Evolutionary conservation across 2,888 invertebrate species (phyloP), one percentile per base, ranked within the genome.

Genomic region (Eucriotettix oculatus): DNA sequence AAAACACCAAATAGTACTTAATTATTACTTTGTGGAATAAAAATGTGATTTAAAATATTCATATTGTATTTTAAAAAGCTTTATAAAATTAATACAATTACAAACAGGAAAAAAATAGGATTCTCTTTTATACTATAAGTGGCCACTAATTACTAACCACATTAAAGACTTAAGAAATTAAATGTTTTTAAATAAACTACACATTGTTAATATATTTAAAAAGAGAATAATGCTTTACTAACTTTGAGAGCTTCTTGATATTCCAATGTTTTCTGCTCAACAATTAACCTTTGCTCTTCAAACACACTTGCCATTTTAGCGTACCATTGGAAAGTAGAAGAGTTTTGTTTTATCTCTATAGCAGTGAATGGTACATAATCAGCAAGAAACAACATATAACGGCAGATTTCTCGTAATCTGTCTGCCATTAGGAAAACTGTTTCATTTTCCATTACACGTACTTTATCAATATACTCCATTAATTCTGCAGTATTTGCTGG

Each of bases 331-430:
- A 90, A 92, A 0, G 90, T 85, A 66, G 86, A 86, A 66, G 88
- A 89, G 70, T 94, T 95, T 52, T 89, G 86, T 68, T 93, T 89
- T 69, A 95, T 85, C 74, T 96, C 92, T 9, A 89, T 76, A 0
- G 91, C 86, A 0, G 89, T 84, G 66, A 91, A 85, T 10, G 79
- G 76, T 0, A 85, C 84, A 68, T 90, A 87, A 72, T 95, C 92
- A 9, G 90, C 85, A 10, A 96, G 75, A 74, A 93, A 94, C 56
- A 86, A 73, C 57, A 95, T 86, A 68, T 89, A 87, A 60, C 77
- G 57, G 16, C 62, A 58, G 0, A 68, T 54, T 59, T 80, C 76
- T 61, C 79, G 79, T 10, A 95, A 75, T 53, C 85, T 80, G 60
- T 85, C 82, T 71, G 93, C 90, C 84, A 94, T 84, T 64, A 85